Base-by-base conservation (phyloP, 2,888 invertebrate genomes). In the Tachina lurida region DNA sequence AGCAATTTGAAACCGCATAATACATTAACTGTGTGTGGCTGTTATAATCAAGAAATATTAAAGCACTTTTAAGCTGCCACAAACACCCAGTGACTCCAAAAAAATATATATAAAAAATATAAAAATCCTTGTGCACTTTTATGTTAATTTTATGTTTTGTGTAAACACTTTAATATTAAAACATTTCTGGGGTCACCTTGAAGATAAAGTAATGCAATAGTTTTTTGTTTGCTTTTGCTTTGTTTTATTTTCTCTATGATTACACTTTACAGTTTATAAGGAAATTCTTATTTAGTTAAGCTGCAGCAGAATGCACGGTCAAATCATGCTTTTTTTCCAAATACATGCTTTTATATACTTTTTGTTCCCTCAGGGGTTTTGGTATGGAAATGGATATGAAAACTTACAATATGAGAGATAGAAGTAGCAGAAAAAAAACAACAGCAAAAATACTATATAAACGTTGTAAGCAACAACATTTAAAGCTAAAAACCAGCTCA, bases 101-200 rank as follows among this genome's bases (percentile, higher is more conserved):
- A 31, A 7, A 7, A 12, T 31, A 4, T 3, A 31, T n/a, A 31
- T 4, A 31, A 31, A 31, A 31, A 31, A 31, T 31, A 13, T 22
- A 74, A 1, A 58, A 74, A 62, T 68, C 45, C 22, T 70, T 9
- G 8, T 73, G n/a, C 56, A 60, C 5, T 78, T 54, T 54, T 73
- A 84, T 84, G 81, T 52, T 74, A 74, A 75, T 80, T 67, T 67
- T 49, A 60, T 67, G 47, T 65, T 47, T 31, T 76, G 22, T 75
- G 13, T 62, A 41, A 63, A 45, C 62, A 65, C 65, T 49, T 52
- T 76, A 60, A 74, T 62, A 68, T 67, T 56, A 65, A 67, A 74
- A 75, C 60, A 67, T 43, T 70, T 58, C 31, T 76, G 62, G 58
- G 83, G 86, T 86, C 86, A 86, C 83, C 79, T 86, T 86, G 71